Evolutionary conservation across 2,113 vertebrate species (phyloP), one percentile per base, ranked within the genome.

Genomic region (Sinocyclocheilus anophthalmus): DNA sequence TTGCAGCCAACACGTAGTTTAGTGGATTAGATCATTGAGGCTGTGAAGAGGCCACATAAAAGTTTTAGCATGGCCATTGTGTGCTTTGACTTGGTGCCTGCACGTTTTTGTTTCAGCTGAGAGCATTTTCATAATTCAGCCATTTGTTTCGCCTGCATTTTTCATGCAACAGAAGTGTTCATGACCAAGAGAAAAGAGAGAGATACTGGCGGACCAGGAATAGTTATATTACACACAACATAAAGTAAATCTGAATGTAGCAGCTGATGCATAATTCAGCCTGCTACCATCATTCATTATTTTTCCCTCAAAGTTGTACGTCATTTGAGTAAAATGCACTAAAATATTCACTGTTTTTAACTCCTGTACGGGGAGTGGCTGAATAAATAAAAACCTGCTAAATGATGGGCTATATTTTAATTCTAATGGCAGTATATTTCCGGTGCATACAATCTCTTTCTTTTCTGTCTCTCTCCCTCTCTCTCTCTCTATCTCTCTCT

Each of bases 61-160:
- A 50, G 9, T 81, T 67, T 81, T 1, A 81, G 13, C 79, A 67
- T 67, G 45, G n/a, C 13, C n/a, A n/a, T 42, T 48, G 39, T 76
- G 45, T 76, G n/a, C 73, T 26, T 76, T 48, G 45, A 76, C 73
- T 48, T 13, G 72, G 22, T 75, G 72, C 72, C 33, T 81, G 13
- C 5, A 13, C 65, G n/a, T 81, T 48, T 81, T 72, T 57, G 18
- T 72, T 83, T 83, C 65, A 53, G 48, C 20, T 8, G 45, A 72
- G 48, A 55, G 30, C 65, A 72, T 83, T 83, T 83, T 72, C 45
- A 72, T 83, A 83, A 37, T 83, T 83, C 59, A 72, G 65, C 14
- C 12, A 18, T 83, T 70, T n/a, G 20, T 83, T 83, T 37, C 11
- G 3, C 55, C 81, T 33, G 42, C 48, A 69, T 37, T 83, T 70